phyloP scores from a whole-genome alignment of 2,113 vertebrate genomes.

The Lonchura striata region DNA sequence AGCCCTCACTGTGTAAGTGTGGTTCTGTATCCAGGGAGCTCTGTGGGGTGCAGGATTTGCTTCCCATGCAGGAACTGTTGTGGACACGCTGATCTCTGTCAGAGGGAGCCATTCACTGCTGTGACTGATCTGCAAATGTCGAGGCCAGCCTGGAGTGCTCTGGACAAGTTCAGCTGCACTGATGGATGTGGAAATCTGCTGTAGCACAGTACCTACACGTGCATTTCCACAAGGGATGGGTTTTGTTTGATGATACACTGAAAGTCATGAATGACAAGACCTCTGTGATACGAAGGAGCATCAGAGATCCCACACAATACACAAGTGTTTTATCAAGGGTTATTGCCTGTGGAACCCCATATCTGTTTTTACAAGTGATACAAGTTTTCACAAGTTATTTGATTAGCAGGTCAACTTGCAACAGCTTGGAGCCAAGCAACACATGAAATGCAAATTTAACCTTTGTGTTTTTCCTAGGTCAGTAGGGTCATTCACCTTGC shows the following conservation, averaged over 20 bases:
- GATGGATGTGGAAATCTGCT: background rate
- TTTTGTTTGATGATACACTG: background rate
- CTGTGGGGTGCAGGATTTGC: background rate
- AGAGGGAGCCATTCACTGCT: background rate
- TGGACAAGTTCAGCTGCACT: background rate
- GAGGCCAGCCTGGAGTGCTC: background rate
- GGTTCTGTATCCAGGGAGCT: background rate
- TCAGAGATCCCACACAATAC: background rate
- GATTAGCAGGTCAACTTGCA: background rate
- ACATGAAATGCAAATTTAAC: constrained; percentile 11
- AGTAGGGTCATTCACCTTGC: background rate
- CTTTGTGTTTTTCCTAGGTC: constrained; percentile 24
- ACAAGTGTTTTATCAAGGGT: background rate
- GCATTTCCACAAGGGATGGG: background rate
- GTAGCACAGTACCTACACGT: background rate
- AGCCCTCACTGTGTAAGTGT: rapidly evolving
- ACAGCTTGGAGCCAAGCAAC: background rate
- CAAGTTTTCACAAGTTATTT: background rate
- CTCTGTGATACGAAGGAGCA: background rate
- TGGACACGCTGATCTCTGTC: background rate
- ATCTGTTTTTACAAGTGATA: background rate
- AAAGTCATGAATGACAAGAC: background rate
- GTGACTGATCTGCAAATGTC: background rate
- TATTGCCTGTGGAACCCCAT: background rate
- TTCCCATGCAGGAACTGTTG: background rate